These are phyloP conservation scores for Euglossa dilemma DNA, from an alignment of 1,140 invertebrate species.

Conservation along the genomic window DNA sequence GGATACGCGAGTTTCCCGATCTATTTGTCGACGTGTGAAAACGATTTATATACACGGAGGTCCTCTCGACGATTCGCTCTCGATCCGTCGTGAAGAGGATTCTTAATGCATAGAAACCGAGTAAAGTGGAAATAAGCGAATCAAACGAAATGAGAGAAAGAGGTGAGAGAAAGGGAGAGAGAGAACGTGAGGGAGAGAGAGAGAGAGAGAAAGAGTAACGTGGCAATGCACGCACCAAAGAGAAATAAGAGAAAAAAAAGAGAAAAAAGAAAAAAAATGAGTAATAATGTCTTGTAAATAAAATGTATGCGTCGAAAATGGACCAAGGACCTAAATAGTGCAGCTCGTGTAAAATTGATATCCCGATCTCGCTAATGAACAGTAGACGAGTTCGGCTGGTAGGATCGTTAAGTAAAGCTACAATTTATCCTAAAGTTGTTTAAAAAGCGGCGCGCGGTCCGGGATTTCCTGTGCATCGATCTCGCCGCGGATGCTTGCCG, in stretches of 20 bases:
- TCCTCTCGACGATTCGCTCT: conserved; percentile 58
- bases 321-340: conserved; percentile 77
- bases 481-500: not conserved
- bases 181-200: not conserved
- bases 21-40: conserved; percentile 31
- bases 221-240: conserved; percentile 26
- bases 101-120: conserved; percentile 16
- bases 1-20: conserved; percentile 7
- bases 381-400: conserved; percentile 55
- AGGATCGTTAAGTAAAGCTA: conserved; percentile 68
- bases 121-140: not conserved
- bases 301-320: conserved; percentile 76
- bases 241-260: not conserved
- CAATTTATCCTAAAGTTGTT: conserved; percentile 70
- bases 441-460: not conserved
- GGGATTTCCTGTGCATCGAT: conserved; percentile 1
- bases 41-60: conserved; percentile 28
- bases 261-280: not conserved
- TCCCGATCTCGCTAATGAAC: conserved; percentile 46
- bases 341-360: conserved; percentile 68
- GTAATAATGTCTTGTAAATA: conserved; percentile 73
- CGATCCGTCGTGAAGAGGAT: conserved; percentile 36
- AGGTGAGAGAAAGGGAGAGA: not conserved
- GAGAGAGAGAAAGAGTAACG: not conserved
- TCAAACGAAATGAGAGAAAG: not conserved